phyloP scores from a whole-genome alignment of 2,797 vertebrate species.

The Gymnocypris eckloni region DNA sequence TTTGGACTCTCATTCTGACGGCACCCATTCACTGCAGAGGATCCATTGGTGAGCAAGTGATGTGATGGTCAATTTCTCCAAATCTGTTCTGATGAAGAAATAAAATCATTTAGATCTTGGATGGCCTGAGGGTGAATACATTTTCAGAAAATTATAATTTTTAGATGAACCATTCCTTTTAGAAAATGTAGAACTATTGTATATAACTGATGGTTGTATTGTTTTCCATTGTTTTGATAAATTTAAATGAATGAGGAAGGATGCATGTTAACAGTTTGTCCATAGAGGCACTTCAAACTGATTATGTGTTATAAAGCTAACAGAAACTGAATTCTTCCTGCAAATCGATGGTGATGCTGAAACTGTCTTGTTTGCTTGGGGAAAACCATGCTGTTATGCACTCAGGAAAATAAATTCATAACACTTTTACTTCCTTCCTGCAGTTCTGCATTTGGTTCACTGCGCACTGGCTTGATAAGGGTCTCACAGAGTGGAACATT shows the following conservation, averaged over 20 bases:
- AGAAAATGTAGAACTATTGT: neutral
- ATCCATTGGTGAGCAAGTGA: neutral
- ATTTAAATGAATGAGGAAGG: neutral
- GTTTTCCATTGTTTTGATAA: neutral
- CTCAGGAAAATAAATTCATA: conserved; percentile 38
- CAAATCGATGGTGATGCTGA: neutral
- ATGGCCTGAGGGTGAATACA: neutral
- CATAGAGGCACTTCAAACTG: neutral
- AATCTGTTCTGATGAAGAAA: neutral
- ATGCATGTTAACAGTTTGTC: neutral
- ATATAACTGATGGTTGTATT: neutral
- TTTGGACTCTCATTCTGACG: neutral
- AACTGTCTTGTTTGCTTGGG: neutral
- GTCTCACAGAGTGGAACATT: neutral
- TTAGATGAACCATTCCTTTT: neutral
- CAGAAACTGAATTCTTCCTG: conserved; percentile 19
- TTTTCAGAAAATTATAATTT: neutral
- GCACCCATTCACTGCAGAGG: neutral
- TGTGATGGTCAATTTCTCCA: neutral
- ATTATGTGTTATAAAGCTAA: conserved; percentile 24
- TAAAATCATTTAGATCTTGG: neutral
- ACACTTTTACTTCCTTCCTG: conserved; percentile 35
- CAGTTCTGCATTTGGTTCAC: neutral
- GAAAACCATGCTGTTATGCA: neutral
- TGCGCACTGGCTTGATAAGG: conserved; percentile 34